Conservation (phyloP, 2,113 vertebrate genomes). For the Vidua chalybeata region DNA sequence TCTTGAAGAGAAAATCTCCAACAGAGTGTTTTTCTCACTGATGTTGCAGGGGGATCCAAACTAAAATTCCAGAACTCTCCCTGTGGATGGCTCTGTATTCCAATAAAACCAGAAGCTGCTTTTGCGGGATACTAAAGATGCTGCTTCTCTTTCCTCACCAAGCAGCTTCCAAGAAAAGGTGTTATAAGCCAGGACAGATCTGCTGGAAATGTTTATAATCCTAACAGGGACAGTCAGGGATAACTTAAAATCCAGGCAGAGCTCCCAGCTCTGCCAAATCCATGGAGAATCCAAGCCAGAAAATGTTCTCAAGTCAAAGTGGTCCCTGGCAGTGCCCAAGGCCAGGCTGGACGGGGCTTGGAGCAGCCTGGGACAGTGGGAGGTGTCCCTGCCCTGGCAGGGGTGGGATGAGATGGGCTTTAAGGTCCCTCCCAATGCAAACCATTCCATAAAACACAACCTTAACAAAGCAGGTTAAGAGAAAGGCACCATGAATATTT, state of each 20-base stretch:
- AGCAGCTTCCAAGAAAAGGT: background rate
- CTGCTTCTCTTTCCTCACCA: background rate
- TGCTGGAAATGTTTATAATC: background rate
- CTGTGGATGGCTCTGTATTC: background rate
- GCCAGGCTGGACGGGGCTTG: background rate
- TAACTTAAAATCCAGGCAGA: background rate
- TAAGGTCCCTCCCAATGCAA: background rate
- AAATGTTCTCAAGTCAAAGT: rapidly evolving
- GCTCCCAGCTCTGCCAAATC: background rate
- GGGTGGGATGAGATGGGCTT: rapidly evolving
- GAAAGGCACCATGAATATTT: background rate
- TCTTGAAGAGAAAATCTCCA: background rate
- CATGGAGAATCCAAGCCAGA: background rate
- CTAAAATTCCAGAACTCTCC: background rate
- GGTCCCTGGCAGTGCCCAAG: background rate
- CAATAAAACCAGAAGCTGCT: background rate
- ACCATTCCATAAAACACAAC: background rate
- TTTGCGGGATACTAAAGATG: background rate
- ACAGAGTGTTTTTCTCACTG: background rate
- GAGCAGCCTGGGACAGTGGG: rapidly evolving
- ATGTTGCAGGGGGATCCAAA: background rate
- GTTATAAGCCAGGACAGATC: background rate
- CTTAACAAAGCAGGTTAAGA: rapidly evolving
- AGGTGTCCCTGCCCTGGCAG: background rate
- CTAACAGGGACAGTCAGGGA: background rate